Percentiles rank a stretch among this genome's conserved stretches.
Evolutionary conservation across 2,797 vertebrate genomes (phyloP).

Genomic region (Australoheros facetus): DNA sequence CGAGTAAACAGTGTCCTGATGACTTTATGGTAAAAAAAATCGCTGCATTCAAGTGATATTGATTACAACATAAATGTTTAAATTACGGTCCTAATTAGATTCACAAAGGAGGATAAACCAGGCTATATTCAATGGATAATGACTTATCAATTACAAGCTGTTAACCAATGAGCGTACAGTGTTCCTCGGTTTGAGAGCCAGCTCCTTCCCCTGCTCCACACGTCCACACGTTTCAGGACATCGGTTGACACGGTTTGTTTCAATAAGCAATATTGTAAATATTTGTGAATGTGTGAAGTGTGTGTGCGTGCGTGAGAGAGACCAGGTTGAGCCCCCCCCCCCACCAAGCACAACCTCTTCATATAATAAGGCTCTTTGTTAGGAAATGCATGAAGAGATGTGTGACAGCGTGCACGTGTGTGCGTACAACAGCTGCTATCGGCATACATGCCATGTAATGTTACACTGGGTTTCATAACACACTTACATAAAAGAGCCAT

Average conservation of each 20-base stretch:
- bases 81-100: neutral
- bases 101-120: too few relatives aligned
- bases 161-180: too few relatives aligned
- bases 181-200: too few relatives aligned
- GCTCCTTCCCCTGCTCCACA: too few relatives aligned
- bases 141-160: too few relatives aligned
- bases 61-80: neutral
- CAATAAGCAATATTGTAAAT: neutral
- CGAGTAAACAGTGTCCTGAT: neutral
- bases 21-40: neutral
- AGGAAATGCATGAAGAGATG: neutral
- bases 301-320: neutral
- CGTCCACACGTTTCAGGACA: too few relatives aligned
- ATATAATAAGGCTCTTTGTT: slow-evolving; percentile 49
- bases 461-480: slow-evolving; percentile 56
- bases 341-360: neutral
- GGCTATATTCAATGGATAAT: too few relatives aligned
- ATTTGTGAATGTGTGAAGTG: neutral
- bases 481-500: slow-evolving; percentile 31
- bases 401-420: neutral
- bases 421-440: slow-evolving; percentile 45
- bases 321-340: neutral
- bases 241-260: neutral
- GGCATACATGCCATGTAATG: slow-evolving; percentile 44
- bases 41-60: neutral